Evolutionary conservation across 1,140 invertebrate species (phyloP), one percentile per base, ranked within the genome.

Genomic region (Arctopsyche grandis): DNA sequence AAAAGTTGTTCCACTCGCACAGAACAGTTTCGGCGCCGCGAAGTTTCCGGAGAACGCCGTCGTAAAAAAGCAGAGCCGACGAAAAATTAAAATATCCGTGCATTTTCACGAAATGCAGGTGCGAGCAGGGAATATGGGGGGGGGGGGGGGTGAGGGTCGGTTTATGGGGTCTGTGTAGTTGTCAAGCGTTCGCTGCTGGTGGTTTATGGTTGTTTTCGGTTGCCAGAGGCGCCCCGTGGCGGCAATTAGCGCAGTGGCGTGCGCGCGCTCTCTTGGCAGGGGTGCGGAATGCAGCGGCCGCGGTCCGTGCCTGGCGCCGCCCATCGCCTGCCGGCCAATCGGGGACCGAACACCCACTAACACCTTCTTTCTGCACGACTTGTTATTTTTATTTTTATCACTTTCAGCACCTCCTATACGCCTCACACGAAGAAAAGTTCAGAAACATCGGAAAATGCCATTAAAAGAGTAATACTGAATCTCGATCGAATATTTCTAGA

Each of bases 301-400:
- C 48, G 9, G 26, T 24, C 63, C 75, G 48, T 77, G 60, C 60
- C 60, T 48, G 75, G 80, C 75, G 76, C 80, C 80, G 80, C 77
- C 80, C 69, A 73, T 70, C 66, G 69, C 73, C 80, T 70, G 77
- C 71, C 44, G 12, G 38, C 73, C 77, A 56, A 38, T 22, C n/a
- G 21, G 21, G 14, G 69, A 44, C 69, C 16, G 29, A 21, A 52
- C 69, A 24, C 66, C 66, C 66, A 43, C 66, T 43, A 29, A n/a
- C 22, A 29, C 9, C 66, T 7, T 56, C 66, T 43, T 14, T 10
- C 60, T 26, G 1, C 12, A 26, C 66, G 7, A 69, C 60, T 21
- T 43, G 14, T 38, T 38, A 38, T 38, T 38, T 38, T 38, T 38
- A 38, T 38, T 38, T 38, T 38, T 38, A 38, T 38, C 29, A 60